A percentile compares a stretch with the other conserved stretches of the same genome.
These are phyloP conservation scores for Piscicola geometra DNA, from an alignment of 2,888 invertebrate species.

Conservation along the genomic window DNA sequence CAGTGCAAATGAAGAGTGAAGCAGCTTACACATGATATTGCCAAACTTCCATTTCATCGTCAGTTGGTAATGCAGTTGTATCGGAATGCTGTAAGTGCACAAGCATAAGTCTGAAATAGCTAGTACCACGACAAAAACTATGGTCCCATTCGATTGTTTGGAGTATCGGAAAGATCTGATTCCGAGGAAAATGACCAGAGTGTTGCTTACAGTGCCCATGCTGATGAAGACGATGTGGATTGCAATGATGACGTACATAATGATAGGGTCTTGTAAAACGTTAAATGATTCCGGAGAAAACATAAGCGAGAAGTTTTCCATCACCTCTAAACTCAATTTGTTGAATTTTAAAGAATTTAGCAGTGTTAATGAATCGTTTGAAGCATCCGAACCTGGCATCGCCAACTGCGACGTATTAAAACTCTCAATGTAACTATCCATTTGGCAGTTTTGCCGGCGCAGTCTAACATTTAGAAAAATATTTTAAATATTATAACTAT, in stretches of 20 bases:
- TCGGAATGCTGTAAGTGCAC: conserved; percentile 52
- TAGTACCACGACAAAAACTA: conserved; percentile 52
- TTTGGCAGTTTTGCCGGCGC: no score
- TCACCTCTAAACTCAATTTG: no score
- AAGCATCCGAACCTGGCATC: no score
- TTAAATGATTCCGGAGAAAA: conserved; percentile 40
- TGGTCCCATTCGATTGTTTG: conserved; percentile 47
- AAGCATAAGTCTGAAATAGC: conserved; percentile 52
- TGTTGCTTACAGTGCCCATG: conserved; percentile 50
- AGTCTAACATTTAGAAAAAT: no score
- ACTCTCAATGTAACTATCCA: no score
- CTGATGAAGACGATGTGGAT: conserved; percentile 50
- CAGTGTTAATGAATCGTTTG: no score
- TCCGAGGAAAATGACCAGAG: conserved; percentile 49
- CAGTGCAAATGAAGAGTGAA: conserved; percentile 52
- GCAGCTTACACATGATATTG: conserved; percentile 48
- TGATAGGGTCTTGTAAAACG: conserved; percentile 47
- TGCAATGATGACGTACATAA: conserved; percentile 47
- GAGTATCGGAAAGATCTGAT: conserved; percentile 48
- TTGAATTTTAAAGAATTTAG: no score
- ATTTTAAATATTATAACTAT: no score
- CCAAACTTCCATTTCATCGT: conserved; percentile 54
- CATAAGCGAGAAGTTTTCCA: no score
- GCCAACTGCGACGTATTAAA: no score
- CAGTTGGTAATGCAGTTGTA: conserved; percentile 54